These are phyloP conservation scores for Dicrurus megarhynchus DNA, from an alignment of 2,113 vertebrate species.

Conservation along the genomic window DNA sequence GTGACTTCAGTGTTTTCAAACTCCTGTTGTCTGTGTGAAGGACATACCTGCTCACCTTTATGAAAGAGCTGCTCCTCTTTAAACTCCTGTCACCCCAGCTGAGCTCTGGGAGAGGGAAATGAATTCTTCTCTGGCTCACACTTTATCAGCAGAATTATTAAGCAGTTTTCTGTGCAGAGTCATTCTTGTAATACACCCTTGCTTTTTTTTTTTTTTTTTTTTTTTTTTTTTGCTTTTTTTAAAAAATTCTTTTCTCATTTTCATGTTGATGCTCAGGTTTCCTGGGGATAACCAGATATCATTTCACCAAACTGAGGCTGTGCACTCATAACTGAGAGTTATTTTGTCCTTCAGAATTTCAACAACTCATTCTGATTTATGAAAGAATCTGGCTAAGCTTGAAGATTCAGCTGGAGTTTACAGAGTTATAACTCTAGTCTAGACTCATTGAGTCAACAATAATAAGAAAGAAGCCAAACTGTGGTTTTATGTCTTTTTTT, in stretches of 20 bases:
- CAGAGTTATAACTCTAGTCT: neutral
- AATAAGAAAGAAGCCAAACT: neutral
- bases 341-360: constrained; percentile 37
- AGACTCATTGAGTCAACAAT: constrained; percentile 1
- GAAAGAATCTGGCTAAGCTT: neutral
- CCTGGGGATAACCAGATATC: neutral
- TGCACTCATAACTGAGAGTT: neutral
- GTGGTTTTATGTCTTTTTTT: neutral
- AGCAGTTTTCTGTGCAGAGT: constrained; percentile 42
- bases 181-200: neutral
- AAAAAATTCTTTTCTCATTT: neutral
- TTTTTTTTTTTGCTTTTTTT: no score
- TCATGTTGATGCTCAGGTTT: neutral
- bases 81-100: neutral
- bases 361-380: constrained; percentile 22
- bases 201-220: no score
- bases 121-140: constrained; percentile 5
- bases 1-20: neutral
- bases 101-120: constrained; percentile 39
- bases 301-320: neutral
- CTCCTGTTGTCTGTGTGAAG: neutral
- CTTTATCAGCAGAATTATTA: constrained; percentile 56
- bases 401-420: constrained; percentile 30
- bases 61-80: constrained; percentile 13
- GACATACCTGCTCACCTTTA: neutral